Base-by-base conservation (phyloP, 2,797 vertebrate species). In the Spinus pinus region DNA sequence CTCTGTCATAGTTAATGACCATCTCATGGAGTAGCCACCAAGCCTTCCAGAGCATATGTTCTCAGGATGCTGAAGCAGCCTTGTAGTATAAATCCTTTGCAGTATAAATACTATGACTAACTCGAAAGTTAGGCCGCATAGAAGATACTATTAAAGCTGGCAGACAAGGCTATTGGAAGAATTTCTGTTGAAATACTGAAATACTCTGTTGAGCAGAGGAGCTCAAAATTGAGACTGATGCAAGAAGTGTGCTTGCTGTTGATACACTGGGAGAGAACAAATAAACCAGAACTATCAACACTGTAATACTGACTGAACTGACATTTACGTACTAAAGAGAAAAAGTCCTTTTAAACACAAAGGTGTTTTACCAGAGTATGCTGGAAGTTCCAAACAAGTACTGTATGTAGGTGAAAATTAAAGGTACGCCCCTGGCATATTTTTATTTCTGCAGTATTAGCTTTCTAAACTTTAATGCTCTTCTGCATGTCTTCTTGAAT, bases 111-210 rank as follows among this genome's bases (percentile, higher is more conserved):
- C 17, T 42, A 25, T 4, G 2, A 64, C 39, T 24, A 79, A 71
- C 10, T 60, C 2, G 1, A 60, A 90, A 79, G 31, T 33, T 72
- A 82, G 79, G 19, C 8, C 24, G 44, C 0, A 0, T 1, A 42
- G 37, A 92, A 61, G 6, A 37, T 47, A 79, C 14, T 19, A 49
- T 3, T 35, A 77, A 72, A 60, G 18, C 30, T 54, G 13, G 20
- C 9, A 82, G 46, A 17, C 10, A 27, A 71, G 7, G 3, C 7
- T 37, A 51, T 27, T 12, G 13, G 37, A 82, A 83, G 42, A 10
- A 57, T 3, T 73, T 51, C 30, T 58, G 33, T 25, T 7, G 5
- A 91, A 69, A 23, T 27, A 50, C 49, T 50, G 49, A 50, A 51
- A 51, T 30, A 51, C 50, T 51, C 50, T 51, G 50, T 13, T 51